These are phyloP conservation scores for Macaca fascicularis DNA, from an alignment of 2,113 vertebrate species.

Conservation along the genomic window DNA sequence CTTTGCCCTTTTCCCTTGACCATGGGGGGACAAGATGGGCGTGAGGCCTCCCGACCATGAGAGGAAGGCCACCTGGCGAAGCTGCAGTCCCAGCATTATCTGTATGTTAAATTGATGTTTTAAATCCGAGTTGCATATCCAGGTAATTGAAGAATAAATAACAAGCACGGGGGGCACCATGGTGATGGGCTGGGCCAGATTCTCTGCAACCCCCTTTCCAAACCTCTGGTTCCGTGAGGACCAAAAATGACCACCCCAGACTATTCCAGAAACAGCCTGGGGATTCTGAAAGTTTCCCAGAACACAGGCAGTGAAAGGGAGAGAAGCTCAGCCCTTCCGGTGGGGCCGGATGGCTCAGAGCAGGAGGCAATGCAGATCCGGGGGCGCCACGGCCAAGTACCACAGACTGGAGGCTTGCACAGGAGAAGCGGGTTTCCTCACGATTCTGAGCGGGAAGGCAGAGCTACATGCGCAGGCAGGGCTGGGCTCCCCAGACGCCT, in stretches of 20 bases:
- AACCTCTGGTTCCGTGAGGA: not conserved
- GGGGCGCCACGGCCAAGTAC: not conserved
- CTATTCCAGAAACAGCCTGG: not conserved
- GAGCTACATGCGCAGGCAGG: not conserved
- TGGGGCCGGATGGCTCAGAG: not conserved
- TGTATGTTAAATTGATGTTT: too few relatives aligned
- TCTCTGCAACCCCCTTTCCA: not conserved
- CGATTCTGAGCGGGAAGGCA: too few relatives aligned
- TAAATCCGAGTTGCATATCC: too few relatives aligned
- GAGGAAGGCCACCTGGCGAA: not conserved
- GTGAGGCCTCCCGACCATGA: not conserved
- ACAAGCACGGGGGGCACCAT: not conserved
- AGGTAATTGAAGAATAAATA: too few relatives aligned
- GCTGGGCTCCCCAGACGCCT: not conserved
- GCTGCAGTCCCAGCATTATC: too few relatives aligned
- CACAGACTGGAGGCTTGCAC: too few relatives aligned
- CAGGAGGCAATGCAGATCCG: not conserved
- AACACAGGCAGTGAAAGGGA: not conserved
- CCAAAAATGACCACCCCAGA: not conserved
- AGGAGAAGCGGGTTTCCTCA: not conserved
- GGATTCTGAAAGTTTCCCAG: not conserved
- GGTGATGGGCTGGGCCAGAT: not conserved
- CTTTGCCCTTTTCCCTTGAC: not conserved
- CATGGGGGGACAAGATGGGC: not conserved
- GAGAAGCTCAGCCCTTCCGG: not conserved